Conservation (phyloP, 2,888 invertebrate genomes). For the Endomychus coccineus region DNA sequence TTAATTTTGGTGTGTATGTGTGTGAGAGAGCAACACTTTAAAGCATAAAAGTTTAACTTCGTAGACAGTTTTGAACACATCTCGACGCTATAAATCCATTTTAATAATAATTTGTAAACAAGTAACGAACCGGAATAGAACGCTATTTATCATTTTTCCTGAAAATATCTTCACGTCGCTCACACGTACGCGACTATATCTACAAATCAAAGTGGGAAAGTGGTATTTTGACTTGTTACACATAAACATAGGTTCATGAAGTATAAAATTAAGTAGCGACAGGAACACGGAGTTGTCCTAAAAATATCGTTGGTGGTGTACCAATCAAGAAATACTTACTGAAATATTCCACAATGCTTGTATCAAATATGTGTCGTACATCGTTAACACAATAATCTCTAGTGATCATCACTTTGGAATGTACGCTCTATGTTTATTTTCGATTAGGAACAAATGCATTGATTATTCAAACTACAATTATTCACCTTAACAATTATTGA, state of each 20-base stretch:
- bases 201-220: conserved; percentile 49
- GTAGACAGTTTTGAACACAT: conserved; percentile 17
- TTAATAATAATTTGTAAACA: conserved; percentile 41
- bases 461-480: too few species aligned
- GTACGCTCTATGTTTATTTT: too few species aligned
- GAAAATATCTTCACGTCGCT: conserved; percentile 47
- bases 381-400: not conserved
- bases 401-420: not conserved
- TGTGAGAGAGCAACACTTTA: too few species aligned
- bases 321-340: conserved; percentile 35
- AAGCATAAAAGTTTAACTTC: conserved; percentile 3
- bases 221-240: conserved; percentile 34
- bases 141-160: conserved; percentile 31
- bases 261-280: conserved; percentile 38
- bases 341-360: conserved; percentile 22
- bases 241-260: conserved; percentile 27
- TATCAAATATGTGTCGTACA: conserved; percentile 16
- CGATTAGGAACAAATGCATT: too few species aligned
- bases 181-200: conserved; percentile 49
- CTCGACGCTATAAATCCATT: conserved; percentile 35
- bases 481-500: too few species aligned
- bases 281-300: conserved; percentile 32
- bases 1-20: too few species aligned
- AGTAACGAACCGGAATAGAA: conserved; percentile 38
- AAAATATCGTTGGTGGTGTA: conserved; percentile 32